Percentiles rank a stretch among this genome's conserved stretches.
These are phyloP conservation scores for Stomatorhinus ivindoensis DNA, from an alignment of 2,113 vertebrate genomes.

Conservation along the genomic window DNA sequence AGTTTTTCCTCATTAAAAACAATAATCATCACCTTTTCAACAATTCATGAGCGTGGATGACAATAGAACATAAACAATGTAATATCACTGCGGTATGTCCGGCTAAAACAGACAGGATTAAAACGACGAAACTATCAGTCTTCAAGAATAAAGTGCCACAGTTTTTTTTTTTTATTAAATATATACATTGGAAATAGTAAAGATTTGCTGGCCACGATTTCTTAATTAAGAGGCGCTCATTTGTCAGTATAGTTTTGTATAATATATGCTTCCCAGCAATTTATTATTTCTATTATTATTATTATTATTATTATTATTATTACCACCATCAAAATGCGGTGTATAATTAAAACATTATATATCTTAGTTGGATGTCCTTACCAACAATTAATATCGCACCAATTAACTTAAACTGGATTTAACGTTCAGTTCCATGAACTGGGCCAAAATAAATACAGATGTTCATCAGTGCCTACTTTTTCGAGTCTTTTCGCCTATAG, in stretches of 20 bases:
- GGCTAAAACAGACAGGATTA: constrained; percentile 29
- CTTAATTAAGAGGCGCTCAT: constrained; percentile 15
- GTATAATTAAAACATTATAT: neutral
- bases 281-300: constrained; percentile 23
- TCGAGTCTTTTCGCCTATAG: constrained; percentile 23
- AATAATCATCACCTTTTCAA: constrained; percentile 16
- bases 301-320: constrained; percentile 24
- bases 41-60: constrained; percentile 33
- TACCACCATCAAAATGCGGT: neutral
- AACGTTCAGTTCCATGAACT: constrained; percentile 28
- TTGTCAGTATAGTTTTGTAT: constrained; percentile 20
- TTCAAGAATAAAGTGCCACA: constrained; percentile 68
- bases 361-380: constrained; percentile 35
- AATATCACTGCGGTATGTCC: constrained; percentile 42
- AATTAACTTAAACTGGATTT: constrained; percentile 32
- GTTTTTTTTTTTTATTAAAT: constrained; percentile 58
- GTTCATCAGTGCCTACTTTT: constrained; percentile 22
- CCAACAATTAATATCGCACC: constrained; percentile 29
- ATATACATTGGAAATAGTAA: constrained; percentile 44
- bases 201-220: constrained; percentile 36
- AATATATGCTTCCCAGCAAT: neutral
- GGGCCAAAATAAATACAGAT: constrained; percentile 1
- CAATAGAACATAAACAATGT: constrained; percentile 26
- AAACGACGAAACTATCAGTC: constrained; percentile 29
- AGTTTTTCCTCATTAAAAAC: constrained; percentile 35